Evolutionary conservation across 2,797 vertebrate species (phyloP), one percentile per base, ranked within the genome.

Genomic region (Notolabrus celidotus): DNA sequence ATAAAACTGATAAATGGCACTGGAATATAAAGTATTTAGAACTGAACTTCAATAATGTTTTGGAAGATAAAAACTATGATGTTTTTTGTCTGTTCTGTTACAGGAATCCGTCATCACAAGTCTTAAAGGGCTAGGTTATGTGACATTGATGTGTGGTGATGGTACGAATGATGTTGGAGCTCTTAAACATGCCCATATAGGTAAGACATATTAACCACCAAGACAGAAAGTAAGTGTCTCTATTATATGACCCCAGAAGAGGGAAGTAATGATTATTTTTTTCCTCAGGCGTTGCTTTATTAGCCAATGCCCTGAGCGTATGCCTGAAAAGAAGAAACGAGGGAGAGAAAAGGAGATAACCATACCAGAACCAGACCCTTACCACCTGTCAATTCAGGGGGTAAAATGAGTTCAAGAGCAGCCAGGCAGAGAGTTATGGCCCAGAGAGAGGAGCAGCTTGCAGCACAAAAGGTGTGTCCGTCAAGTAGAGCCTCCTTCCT

Each of bases 91-190:
- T 63, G 0, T 54, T 80, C 47, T 45, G 0, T 66, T 72, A 10
- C 83, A 99, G 97, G 97, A 99, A 85, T 97, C 97, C 78, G 98
- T 99, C 16, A 95, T 99, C 89, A 99, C 98, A 0, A 96, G 97
- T 59, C 90, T 99, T 16, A 99, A 99, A 83, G 96, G 95, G 25
- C 88, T 98, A 31, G 98, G 97, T 51, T 99, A 95, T 1, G 91
- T 96, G 63, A 99, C 97, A 0, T 87, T 99, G 43, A 99, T 99
- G 97, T 99, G 98, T 0, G 98, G 98, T 0, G 98, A 99, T 0
- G 97, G 97, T n/a, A 99, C 98, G 67, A 99, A 99, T 54, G 98
- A 99, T 0, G 97, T 99, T 0, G 98, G 98, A 3, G 98, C 98
- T 5, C 94, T 99, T 69, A 99, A 99, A 86, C 98, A 99, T 0